phyloP scores from a whole-genome alignment of 1,140 invertebrate genomes.

The Homarus americanus region DNA sequence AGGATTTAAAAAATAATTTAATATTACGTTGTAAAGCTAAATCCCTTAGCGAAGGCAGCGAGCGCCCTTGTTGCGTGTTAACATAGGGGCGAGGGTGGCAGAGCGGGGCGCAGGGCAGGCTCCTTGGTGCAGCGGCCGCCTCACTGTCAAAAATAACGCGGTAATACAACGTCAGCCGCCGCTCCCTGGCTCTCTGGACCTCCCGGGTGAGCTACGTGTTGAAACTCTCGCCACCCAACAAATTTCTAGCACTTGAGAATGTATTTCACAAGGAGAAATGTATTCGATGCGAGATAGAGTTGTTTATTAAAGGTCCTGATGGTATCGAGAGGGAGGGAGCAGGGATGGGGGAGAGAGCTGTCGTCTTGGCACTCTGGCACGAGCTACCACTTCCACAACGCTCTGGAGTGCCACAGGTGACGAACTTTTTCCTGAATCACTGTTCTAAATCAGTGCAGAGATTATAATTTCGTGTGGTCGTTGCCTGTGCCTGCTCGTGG shows the following conservation, averaged over 20 bases:
- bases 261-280: neutral
- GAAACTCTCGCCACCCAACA: neutral
- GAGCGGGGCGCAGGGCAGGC: neutral
- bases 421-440: neutral
- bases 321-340: slow-evolving; percentile 9
- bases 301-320: slow-evolving; percentile 27
- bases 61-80: neutral
- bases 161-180: slow-evolving; percentile 40
- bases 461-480: no score
- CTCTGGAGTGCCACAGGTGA: neutral
- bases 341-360: neutral
- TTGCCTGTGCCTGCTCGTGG: no score
- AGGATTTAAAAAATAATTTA: slow-evolving; percentile 33
- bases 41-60: neutral
- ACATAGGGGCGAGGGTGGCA: slow-evolving; percentile 2
- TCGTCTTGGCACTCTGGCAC: neutral
- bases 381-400: neutral
- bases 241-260: neutral
- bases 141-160: slow-evolving; percentile 45
- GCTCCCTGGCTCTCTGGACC: neutral
- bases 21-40: slow-evolving; percentile 7
- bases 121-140: neutral
- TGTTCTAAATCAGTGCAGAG: neutral
- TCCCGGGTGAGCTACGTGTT: neutral
- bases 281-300: slow-evolving; percentile 30